A percentile compares a stretch with the other conserved stretches of the same genome.
These are phyloP conservation scores for Brachionus koreanus DNA, from an alignment of 1,140 invertebrate species.

Conservation along the genomic window DNA sequence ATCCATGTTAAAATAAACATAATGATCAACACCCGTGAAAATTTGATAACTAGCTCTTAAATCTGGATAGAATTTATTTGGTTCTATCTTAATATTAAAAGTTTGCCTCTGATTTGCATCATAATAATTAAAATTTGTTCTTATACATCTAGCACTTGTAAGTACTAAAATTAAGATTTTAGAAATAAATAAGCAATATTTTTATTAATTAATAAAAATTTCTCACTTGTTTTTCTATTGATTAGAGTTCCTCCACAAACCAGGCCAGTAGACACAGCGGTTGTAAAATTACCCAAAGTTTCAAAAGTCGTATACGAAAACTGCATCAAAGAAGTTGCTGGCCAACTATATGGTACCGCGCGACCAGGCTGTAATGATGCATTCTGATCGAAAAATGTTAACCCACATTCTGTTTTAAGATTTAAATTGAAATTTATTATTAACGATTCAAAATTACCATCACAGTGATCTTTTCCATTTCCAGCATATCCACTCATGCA, in stretches of 20 bases:
- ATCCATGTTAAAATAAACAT: constrained; percentile 4
- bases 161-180: not conserved
- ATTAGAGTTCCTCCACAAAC: not conserved
- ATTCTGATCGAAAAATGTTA: not conserved
- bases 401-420: constrained; percentile 1
- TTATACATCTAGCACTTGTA: not conserved
- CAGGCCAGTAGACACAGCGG: not conserved
- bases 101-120: not conserved
- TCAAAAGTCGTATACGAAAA: not conserved
- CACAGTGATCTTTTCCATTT: constrained; percentile 37
- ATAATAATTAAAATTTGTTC: not conserved
- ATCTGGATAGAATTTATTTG: constrained; percentile 2
- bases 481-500: not conserved
- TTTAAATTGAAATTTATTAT: not conserved
- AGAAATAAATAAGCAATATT: too few species aligned
- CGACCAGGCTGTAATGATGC: not conserved
- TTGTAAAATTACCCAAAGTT: not conserved
- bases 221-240: constrained; percentile 7
- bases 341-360: constrained; percentile 26
- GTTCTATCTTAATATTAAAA: not conserved
- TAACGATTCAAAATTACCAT: not conserved
- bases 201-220: too few species aligned
- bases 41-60: not conserved
- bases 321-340: constrained; percentile 2
- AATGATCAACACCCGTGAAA: not conserved